Conservation (phyloP, 2,888 invertebrate species). For the Cataglyphis altisquamis region DNA sequence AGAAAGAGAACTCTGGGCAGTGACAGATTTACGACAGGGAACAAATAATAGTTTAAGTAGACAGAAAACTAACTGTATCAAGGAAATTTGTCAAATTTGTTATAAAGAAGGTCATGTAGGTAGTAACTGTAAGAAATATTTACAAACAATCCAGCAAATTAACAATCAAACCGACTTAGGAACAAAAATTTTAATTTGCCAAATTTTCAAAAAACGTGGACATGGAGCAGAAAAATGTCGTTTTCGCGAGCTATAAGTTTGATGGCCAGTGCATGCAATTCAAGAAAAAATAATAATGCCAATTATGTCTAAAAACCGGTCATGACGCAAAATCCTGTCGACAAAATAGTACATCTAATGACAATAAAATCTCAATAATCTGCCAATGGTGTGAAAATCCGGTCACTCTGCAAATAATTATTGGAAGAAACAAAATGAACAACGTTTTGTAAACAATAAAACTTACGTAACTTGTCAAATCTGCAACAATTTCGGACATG, state of each 20-base stretch:
- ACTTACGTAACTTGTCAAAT: not conserved
- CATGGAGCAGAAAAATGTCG: not conserved
- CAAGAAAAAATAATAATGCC: not conserved
- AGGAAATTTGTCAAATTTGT: not conserved
- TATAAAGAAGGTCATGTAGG: not conserved
- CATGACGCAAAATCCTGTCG: not conserved
- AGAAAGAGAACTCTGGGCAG: too few relatives aligned
- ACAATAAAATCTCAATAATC: not conserved
- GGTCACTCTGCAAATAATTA: not conserved
- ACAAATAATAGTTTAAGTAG: too few relatives aligned
- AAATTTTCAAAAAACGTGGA: not conserved
- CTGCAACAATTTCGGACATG: not conserved
- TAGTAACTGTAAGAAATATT: not conserved
- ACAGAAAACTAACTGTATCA: too few relatives aligned
- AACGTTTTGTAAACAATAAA: too few relatives aligned
- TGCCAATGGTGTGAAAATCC: not conserved
- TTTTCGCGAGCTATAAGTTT: not conserved
- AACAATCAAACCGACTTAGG: not conserved
- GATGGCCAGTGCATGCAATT: fast-evolving
- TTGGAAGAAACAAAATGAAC: not conserved
- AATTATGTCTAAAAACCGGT: not conserved
- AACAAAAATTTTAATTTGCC: not conserved
- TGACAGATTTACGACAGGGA: too few relatives aligned
- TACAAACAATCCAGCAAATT: not conserved
- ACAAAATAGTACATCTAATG: not conserved